Conservation (phyloP, 2,113 vertebrate species). For the Puntigrus tetrazona region DNA sequence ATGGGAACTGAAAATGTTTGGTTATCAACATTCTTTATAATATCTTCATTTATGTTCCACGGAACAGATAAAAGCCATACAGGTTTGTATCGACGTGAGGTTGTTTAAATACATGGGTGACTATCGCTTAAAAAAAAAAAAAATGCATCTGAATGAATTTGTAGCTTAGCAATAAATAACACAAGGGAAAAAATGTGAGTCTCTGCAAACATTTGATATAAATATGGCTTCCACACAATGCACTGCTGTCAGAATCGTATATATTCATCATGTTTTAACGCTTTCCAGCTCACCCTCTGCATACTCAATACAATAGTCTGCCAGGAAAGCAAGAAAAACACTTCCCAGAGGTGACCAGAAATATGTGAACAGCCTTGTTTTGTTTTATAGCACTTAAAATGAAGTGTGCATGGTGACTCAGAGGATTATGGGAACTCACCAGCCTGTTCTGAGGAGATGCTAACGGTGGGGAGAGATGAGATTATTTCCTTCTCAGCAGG, state of each 20-base stretch:
- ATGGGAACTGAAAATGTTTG: no score
- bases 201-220: not conserved
- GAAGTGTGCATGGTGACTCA: constrained; percentile 48
- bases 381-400: constrained; percentile 8
- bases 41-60: no score
- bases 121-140: not conserved
- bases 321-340: constrained; percentile 31
- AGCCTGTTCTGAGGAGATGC: constrained; percentile 89
- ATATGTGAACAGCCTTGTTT: constrained; percentile 30
- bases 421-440: constrained; percentile 72
- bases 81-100: no score
- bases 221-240: constrained; percentile 12
- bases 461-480: constrained; percentile 85
- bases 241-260: not conserved
- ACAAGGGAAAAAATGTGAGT: not conserved
- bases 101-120: no score
- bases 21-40: not conserved
- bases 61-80: no score
- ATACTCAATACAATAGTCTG: not conserved
- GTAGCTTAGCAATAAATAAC: not conserved
- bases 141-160: not conserved
- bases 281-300: not conserved
- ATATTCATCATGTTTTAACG: constrained; percentile 11
- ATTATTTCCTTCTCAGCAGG: constrained; percentile 91
- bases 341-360: constrained; percentile 39